phyloP scores from a whole-genome alignment of 2,888 invertebrate species.

The Ptychoptera contaminata region DNA sequence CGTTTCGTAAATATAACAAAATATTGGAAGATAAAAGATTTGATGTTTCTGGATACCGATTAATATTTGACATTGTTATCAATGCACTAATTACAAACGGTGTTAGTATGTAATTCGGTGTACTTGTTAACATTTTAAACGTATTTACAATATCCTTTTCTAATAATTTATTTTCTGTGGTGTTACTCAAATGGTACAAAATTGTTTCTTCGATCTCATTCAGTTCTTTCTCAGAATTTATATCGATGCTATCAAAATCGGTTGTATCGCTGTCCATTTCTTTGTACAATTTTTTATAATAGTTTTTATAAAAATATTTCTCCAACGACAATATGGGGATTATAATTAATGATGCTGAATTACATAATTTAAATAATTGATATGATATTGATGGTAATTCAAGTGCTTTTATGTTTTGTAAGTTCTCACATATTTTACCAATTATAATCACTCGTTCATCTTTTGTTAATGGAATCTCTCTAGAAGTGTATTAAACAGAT shows the following conservation, averaged over 20 bases:
- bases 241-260: slow-evolving; percentile 29
- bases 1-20: slow-evolving; percentile 23
- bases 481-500: slow-evolving; percentile 16
- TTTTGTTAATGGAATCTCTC: slow-evolving; percentile 35
- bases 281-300: slow-evolving; percentile 26
- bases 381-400: slow-evolving; percentile 45
- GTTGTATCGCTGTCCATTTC: slow-evolving; percentile 26
- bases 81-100: slow-evolving; percentile 46
- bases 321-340: slow-evolving; percentile 33
- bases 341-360: slow-evolving; percentile 23
- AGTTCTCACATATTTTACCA: slow-evolving; percentile 35
- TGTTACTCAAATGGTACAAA: slow-evolving; percentile 37
- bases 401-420: slow-evolving; percentile 36
- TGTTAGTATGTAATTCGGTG: slow-evolving; percentile 42
- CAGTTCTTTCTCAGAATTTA: slow-evolving; percentile 33
- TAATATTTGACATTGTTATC: slow-evolving; percentile 29
- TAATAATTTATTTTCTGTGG: slow-evolving; percentile 25
- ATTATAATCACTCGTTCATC: slow-evolving; percentile 38
- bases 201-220: slow-evolving; percentile 44
- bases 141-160: slow-evolving; percentile 13
- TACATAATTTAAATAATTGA: slow-evolving; percentile 42
- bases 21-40: slow-evolving; percentile 20
- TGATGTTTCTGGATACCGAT: slow-evolving; percentile 25
- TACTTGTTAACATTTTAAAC: slow-evolving; percentile 23
- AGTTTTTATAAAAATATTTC: slow-evolving; percentile 33